phyloP scores from a whole-genome alignment of 2,888 invertebrate species.

The Pyrrhosoma nymphula region DNA sequence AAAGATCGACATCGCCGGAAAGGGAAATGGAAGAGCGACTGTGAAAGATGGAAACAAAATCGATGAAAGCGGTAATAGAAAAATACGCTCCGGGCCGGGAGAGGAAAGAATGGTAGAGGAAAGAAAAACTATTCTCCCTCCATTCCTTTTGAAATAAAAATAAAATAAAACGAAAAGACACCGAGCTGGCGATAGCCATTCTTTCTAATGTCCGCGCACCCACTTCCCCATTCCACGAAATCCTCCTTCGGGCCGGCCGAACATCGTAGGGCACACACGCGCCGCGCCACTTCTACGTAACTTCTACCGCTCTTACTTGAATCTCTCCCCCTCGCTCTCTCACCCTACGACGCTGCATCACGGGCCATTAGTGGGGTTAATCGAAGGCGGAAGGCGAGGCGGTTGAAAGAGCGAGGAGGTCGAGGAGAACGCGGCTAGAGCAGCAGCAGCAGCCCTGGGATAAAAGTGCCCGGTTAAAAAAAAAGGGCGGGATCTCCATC shows the following conservation, averaged over 20 bases:
- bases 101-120: not conserved
- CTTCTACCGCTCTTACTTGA: not conserved
- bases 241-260: not conserved
- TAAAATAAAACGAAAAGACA: not conserved
- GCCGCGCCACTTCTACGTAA: not conserved
- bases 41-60: not conserved
- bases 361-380: slow-evolving; percentile 37
- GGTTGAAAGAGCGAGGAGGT: not conserved
- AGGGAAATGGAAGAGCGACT: not conserved
- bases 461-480: not conserved
- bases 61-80: not conserved
- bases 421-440: not conserved
- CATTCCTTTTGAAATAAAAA: not conserved
- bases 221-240: not conserved
- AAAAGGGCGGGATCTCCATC: not conserved
- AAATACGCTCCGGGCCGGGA: not conserved
- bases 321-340: too few species aligned
- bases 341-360: not conserved
- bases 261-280: not conserved
- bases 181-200: not conserved
- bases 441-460: not conserved
- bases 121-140: not conserved
- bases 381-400: not conserved
- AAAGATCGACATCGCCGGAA: not conserved
- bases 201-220: not conserved